Evolutionary conservation across 1,140 invertebrate genomes (phyloP), one percentile per base, ranked within the genome.

Genomic region (Adoxophyes honmai): DNA sequence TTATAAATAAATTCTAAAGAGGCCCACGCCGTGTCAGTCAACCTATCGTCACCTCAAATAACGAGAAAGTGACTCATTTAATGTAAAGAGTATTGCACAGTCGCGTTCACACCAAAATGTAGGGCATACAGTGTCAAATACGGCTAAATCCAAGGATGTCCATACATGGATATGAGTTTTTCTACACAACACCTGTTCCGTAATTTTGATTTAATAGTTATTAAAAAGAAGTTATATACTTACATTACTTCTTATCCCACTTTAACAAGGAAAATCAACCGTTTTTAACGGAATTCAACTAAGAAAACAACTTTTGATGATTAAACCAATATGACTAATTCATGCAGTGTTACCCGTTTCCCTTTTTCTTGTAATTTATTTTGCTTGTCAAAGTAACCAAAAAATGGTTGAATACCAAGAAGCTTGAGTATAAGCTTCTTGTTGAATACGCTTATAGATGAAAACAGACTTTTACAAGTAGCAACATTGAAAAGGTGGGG

Each of bases 1-100:
- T 59, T 66, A 70, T 52, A 66, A 70, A 66, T 64, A 66, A 59
- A 59, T 59, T 56, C 44, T 64, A 66, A 69, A 55, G 57, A 62
- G 55, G 51, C 51, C 13, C 35, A 35, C 13, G 11, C 35, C 15
- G 21, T 55, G 57, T 64, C 57, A 35, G 13, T 63, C 67, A 62
- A 61, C 37, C 57, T 58, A 57, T 68, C 64, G 58, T 68, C 62
- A 58, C 36, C 33, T 60, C 36, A 52, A 52, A 36, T 67, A 67
- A 67, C 55, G 59, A 64, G 63, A 57, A 64, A 37, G 52, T 72
- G 69, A 73, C 48, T 68, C 70, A 73, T 54, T 16, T 28, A 48
- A 16, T 54, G 42, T 28, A 48, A 16, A 28, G 28, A 48, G 37
- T 56, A 48, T 42, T 68, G 51, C 61, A 60, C 60, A 73, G 60